Evolutionary conservation across 2,113 vertebrate genomes (phyloP).

Genomic region (Haemorhous mexicanus): DNA sequence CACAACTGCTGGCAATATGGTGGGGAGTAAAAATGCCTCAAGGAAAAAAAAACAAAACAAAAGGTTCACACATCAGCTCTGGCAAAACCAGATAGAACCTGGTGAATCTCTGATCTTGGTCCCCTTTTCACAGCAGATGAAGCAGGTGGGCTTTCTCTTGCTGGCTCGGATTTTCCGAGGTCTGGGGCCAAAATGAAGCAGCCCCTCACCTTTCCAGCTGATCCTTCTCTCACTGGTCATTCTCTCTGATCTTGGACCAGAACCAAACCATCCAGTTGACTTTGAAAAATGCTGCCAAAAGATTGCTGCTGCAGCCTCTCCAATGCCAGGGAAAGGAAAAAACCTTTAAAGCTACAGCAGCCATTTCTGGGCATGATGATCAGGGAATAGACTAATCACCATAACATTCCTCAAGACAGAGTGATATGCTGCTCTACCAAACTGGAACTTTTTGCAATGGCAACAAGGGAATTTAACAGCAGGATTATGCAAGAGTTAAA

Average conservation of each 20-base stretch:
- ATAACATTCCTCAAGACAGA: not conserved
- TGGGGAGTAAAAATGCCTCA: not conserved
- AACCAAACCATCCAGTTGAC: fast-evolving
- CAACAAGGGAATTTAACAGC: not conserved
- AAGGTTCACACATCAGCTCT: fast-evolving
- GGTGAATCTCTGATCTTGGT: not conserved
- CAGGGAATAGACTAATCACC: not conserved
- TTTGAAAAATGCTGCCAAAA: not conserved
- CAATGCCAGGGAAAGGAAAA: not conserved
- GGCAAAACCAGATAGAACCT: not conserved
- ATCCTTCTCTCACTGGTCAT: fast-evolving
- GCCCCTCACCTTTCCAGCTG: fast-evolving
- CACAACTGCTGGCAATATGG: fast-evolving
- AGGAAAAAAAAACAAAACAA: fast-evolving
- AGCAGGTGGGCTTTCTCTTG: not conserved
- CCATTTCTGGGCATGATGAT: not conserved
- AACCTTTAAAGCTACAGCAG: not conserved
- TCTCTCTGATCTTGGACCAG: not conserved
- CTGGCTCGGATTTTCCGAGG: fast-evolving
- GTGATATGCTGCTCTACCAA: not conserved
- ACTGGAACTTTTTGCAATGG: not conserved
- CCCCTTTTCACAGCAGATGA: not conserved
- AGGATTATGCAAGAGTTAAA: not conserved
- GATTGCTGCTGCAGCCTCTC: not conserved
- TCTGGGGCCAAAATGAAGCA: not conserved